Conservation (phyloP, 2,797 vertebrate genomes). For the Arnoldichthys spilopterus region DNA sequence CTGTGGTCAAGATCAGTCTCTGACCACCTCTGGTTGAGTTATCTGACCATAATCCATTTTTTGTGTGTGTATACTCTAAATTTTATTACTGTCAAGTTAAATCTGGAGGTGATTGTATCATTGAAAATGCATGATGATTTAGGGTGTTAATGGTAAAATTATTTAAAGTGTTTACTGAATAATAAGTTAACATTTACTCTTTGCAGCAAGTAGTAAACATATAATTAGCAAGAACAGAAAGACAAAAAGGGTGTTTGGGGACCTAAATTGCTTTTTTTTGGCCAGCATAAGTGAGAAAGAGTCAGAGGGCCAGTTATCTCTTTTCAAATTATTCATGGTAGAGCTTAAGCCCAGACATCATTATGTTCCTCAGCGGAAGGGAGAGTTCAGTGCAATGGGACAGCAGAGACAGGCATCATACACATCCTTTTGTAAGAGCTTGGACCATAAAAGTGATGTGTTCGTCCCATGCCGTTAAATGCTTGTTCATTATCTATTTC, state of each 20-base stretch:
- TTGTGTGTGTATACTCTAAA: too few species aligned
- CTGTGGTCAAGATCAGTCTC: too few species aligned
- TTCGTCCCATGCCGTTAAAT: conserved; percentile 3
- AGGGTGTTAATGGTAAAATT: too few species aligned
- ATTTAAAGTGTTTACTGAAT: neutral
- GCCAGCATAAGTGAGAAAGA: conserved; percentile 12
- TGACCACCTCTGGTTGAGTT: too few species aligned
- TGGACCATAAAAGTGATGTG: conserved; percentile 33
- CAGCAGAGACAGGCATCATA: neutral
- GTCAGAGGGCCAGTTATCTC: conserved; percentile 21
- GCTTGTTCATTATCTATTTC: conserved; percentile 19
- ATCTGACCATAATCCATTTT: too few species aligned
- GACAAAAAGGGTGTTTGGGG: neutral
- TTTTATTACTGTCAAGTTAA: too few species aligned
- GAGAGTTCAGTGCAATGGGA: conserved; percentile 29
- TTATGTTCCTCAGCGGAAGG: conserved; percentile 20
- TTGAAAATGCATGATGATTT: too few species aligned
- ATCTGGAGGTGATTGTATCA: too few species aligned
- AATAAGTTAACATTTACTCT: neutral
- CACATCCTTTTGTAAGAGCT: conserved; percentile 14
- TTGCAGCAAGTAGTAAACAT: conserved; percentile 5
- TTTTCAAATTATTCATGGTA: conserved; percentile 34
- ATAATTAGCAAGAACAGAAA: neutral
- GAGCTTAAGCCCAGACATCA: conserved; percentile 30
- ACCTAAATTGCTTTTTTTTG: conserved; percentile 9